phyloP scores from a whole-genome alignment of 2,113 vertebrate species.

The Anolis sagrei region DNA sequence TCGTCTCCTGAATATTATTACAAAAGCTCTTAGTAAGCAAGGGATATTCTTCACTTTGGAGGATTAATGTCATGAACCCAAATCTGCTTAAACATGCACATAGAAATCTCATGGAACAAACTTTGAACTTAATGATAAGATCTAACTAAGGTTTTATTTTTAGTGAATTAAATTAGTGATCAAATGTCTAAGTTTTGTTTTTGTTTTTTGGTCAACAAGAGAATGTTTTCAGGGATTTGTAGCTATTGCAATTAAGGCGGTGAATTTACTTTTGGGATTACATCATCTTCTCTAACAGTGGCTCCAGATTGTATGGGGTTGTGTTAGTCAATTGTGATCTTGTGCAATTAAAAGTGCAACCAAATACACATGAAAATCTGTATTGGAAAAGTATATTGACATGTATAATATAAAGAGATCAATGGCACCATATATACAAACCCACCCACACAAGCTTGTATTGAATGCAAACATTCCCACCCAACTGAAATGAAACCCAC shows the following conservation, averaged over 20 bases:
- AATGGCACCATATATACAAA: too few relatives aligned
- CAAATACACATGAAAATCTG: too few relatives aligned
- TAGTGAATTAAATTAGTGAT: background rate
- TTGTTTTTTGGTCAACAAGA: background rate
- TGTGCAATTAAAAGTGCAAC: too few relatives aligned
- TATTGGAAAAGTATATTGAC: too few relatives aligned
- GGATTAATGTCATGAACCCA: constrained; percentile 33
- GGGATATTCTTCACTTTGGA: constrained; percentile 45
- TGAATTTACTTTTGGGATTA: too few relatives aligned
- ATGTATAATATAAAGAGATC: too few relatives aligned
- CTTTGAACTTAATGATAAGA: background rate
- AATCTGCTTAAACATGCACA: constrained; percentile 3
- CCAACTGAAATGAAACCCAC: too few relatives aligned
- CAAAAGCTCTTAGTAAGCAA: constrained; percentile 66
- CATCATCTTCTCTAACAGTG: too few relatives aligned
- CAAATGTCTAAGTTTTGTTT: constrained; percentile 17
- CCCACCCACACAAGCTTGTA: too few relatives aligned
- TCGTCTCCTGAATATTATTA: constrained; percentile 65
- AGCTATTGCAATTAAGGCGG: too few relatives aligned
- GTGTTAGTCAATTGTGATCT: too few relatives aligned
- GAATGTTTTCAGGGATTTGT: background rate
- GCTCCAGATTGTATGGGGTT: background rate
- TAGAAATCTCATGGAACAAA: constrained; percentile 29
- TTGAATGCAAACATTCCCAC: too few relatives aligned
- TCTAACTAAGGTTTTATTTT: constrained; percentile 19